Percentiles rank a stretch among this genome's conserved stretches.
Evolutionary conservation across 1,140 invertebrate genomes (phyloP).

Genomic region (Rhynchophorus ferrugineus): DNA sequence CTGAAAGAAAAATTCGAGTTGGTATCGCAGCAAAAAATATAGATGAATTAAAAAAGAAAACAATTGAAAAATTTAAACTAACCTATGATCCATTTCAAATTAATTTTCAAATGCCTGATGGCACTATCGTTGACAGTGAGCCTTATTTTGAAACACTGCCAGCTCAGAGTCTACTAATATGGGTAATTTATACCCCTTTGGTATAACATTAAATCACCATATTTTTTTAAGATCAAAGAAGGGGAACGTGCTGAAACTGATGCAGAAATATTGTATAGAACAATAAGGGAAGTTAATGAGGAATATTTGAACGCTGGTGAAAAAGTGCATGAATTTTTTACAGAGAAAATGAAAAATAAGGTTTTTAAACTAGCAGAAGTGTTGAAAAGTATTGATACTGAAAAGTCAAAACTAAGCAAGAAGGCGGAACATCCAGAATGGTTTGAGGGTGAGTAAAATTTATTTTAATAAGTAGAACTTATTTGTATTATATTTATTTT

Average conservation of each 20-base stretch:
- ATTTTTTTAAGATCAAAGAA: slow-evolving; percentile 48
- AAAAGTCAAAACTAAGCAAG: slow-evolving; percentile 48
- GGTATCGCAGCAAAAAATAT: slow-evolving; percentile 39
- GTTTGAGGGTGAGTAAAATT: slow-evolving; percentile 52
- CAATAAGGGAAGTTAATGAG: slow-evolving; percentile 51
- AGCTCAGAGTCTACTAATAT: slow-evolving; percentile 62
- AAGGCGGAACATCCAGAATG: slow-evolving; percentile 60
- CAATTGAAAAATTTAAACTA: slow-evolving; percentile 39
- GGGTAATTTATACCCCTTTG: slow-evolving; percentile 42
- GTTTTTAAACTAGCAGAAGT: slow-evolving; percentile 49
- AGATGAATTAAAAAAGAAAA: slow-evolving; percentile 38
- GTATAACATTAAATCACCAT: background rate
- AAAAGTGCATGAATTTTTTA: slow-evolving; percentile 55
- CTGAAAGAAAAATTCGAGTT: slow-evolving; percentile 37
- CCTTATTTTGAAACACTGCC: slow-evolving; percentile 65
- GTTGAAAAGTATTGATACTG: slow-evolving; percentile 46
- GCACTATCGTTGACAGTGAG: slow-evolving; percentile 63
- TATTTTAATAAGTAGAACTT: slow-evolving; percentile 24
- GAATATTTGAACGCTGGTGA: slow-evolving; percentile 55
- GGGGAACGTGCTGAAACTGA: slow-evolving; percentile 38
- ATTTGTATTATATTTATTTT: too few species aligned
- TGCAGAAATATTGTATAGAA: slow-evolving; percentile 39
- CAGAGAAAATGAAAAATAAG: slow-evolving; percentile 56
- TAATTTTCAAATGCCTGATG: slow-evolving; percentile 48
- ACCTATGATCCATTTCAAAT: slow-evolving; percentile 28